These are phyloP conservation scores for Barbus barbus DNA, from an alignment of 2,113 vertebrate species.

Conservation along the genomic window DNA sequence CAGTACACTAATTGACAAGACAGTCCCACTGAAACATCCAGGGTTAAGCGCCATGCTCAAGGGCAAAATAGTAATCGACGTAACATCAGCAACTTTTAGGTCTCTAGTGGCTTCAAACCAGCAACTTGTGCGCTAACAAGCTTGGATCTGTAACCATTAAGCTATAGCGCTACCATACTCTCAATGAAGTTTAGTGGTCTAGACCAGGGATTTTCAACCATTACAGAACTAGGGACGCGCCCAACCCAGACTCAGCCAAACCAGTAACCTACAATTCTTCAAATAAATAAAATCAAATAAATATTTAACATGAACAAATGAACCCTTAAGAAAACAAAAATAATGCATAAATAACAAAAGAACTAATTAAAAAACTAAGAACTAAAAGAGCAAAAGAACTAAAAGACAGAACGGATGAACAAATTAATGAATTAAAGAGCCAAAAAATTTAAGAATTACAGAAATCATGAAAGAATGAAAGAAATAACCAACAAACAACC, in stretches of 20 bases:
- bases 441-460: neutral
- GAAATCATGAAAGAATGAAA: neutral
- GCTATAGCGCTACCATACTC: neutral
- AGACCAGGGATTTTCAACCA: neutral
- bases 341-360: no score
- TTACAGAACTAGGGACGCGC: neutral
- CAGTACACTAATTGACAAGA: constrained; percentile 21
- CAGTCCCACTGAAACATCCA: neutral
- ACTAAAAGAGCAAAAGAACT: no score
- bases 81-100: neutral
- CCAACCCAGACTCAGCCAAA: neutral
- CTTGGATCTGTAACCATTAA: neutral
- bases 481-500: no score
- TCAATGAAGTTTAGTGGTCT: neutral
- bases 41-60: neutral
- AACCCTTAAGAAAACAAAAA: no score
- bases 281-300: no score
- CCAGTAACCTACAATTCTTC: neutral
- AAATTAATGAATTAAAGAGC: neutral
- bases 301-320: no score
- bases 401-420: no score
- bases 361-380: neutral
- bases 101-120: neutral
- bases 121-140: neutral
- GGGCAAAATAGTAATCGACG: neutral